Evolutionary conservation across 2,797 vertebrate genomes (phyloP), one percentile per base, ranked within the genome.

Genomic region (Silurus aristotelis): DNA sequence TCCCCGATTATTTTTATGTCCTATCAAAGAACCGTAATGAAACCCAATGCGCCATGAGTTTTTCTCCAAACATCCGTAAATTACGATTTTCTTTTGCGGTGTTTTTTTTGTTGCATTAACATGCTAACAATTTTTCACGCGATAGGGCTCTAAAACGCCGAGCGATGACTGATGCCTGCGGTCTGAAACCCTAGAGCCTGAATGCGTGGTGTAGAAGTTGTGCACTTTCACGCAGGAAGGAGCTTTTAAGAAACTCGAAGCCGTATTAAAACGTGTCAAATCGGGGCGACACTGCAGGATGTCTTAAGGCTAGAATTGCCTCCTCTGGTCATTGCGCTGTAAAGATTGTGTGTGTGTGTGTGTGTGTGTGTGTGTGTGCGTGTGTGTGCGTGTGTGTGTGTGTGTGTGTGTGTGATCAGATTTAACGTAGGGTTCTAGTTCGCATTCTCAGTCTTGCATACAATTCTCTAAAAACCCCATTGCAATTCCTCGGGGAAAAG

Each of bases 361-460:
- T 66, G 63, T 66, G 63, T 66, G 68, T 17, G 19, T 71, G 68
- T 22, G 20, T n/a, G 84, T 84, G 89, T 31, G 31, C 2, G 31
- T 31, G 31, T 31, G 31, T 31, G 31, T 31, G 31, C 2, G 31
- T 31, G 31, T 31, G 31, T 31, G 31, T 31, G 31, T 31, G 31
- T 38, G 31, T 38, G 31, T 38, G 31, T 3, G 31, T 64, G 31
- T 9, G 81, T 61, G 91, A 93, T 93, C 92, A 85, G 83, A 92
- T 94, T 93, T 89, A 89, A 80, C 89, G 72, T 64, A 38, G 71
- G 60, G 70, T 85, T 91, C 80, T 80, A 88, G 63, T 9, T 84
- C 70, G 38, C 55, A 67, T 88, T 80, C 87, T 89, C 48, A 91
- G 56, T 66, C 79, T 60, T 27, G 55, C 72, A 67, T 81, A 78